phyloP scores from a whole-genome alignment of 1,140 invertebrate genomes.

The Anadara kagoshimensis region DNA sequence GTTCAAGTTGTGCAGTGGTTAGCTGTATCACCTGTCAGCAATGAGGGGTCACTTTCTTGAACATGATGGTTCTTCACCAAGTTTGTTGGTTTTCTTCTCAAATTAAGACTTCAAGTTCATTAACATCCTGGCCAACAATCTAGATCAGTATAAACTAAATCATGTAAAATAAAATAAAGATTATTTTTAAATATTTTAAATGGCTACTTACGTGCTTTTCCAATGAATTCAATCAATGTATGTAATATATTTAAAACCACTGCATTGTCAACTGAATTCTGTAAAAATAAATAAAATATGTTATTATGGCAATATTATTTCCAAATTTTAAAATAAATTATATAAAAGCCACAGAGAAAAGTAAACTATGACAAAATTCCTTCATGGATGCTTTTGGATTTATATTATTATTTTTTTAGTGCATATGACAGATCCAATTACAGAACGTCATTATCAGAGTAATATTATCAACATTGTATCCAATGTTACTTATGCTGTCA shows the following conservation, averaged over 20 bases:
- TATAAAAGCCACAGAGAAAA: neutral
- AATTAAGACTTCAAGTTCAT: too few relatives aligned
- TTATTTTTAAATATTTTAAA: neutral
- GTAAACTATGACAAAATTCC: neutral
- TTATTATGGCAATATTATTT: neutral
- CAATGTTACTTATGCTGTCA: too few relatives aligned
- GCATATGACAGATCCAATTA: neutral
- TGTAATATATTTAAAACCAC: constrained; percentile 59
- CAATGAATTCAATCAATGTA: constrained; percentile 63
- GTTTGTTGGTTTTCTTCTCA: too few relatives aligned
- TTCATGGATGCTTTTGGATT: neutral
- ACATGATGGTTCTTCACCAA: too few relatives aligned
- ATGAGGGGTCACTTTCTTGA: too few relatives aligned
- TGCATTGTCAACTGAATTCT: constrained; percentile 60
- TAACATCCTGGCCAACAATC: too few relatives aligned
- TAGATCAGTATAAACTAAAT: neutral
- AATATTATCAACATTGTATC: too few relatives aligned
- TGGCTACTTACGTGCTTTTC: constrained; percentile 65
- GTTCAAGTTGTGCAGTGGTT: neutral
- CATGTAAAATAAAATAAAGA: neutral
- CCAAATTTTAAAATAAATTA: neutral
- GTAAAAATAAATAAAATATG: constrained; percentile 33
- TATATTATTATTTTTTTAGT: neutral
- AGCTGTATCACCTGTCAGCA: neutral
- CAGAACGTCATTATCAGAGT: too few relatives aligned